Evolutionary conservation across 2,113 vertebrate genomes (phyloP), one percentile per base, ranked within the genome.

Genomic region (Pelobates fuscus): DNA sequence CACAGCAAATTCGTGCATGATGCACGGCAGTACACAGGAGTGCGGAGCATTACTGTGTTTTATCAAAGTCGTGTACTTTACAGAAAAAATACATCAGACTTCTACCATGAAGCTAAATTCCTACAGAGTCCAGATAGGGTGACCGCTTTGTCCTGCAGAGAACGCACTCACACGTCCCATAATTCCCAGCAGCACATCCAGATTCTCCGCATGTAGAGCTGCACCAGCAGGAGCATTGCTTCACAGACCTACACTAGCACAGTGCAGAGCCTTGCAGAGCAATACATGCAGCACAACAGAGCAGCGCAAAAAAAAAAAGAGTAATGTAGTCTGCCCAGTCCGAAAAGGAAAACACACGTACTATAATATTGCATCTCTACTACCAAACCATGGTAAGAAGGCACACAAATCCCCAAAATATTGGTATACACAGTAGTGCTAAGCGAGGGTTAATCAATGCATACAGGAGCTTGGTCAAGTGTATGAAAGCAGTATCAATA

Each of bases 131-230:
- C 46, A 30, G 20, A 60, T 10, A 2, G 2, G 4, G 17, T 44
- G 21, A 57, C 49, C 52, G 21, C 27, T 29, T 23, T 27, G 32
- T 26, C 67, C 54, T 37, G 65, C 26, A 57, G 21, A 1, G 29
- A 58, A 24, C 20, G 10, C 23, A 21, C 41, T 14, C 32, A 21
- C 5, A 25, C 49, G 49, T 23, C 70, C 62, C 71, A 73, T 26
- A 64, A 65, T 18, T 29, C 52, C 14, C 15, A 14, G 21, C 32
- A 15, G 21, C 32, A 15, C 61, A 46, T 59, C 62, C 71, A 67
- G 29, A 67, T 75, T 67, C 71, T 26, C 63, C 11, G 62, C 71
- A 75, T 75, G 63, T 59, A 75, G 52, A 44, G 30, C 71, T 75
- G 71, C 71, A 66, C 52, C 71, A 57, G 32, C 23, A n/a, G 12